Conservation (phyloP, 2,797 vertebrate genomes). For the Alosa sapidissima region DNA sequence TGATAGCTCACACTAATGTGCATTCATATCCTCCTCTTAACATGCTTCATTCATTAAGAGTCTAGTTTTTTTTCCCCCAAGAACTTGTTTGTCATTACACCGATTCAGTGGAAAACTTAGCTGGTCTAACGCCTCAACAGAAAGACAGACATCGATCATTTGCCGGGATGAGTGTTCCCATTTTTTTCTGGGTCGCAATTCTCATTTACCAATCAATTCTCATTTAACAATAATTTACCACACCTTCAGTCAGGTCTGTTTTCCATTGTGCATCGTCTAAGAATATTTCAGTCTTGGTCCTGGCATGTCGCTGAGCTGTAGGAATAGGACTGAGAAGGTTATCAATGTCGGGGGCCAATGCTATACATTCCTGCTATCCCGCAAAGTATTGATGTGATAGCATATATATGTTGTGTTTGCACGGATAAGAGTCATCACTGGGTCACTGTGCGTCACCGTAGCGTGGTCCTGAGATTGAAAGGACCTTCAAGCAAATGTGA, state of each 20-base stretch:
- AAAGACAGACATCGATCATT: not conserved
- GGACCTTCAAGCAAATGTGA: too few relatives aligned
- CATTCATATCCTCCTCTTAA: not conserved
- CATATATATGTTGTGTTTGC: not conserved
- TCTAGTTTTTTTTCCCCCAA: too few relatives aligned
- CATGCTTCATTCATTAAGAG: not conserved
- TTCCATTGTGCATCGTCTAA: constrained; percentile 6
- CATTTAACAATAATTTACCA: not conserved
- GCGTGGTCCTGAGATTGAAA: not conserved
- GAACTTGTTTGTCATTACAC: not conserved
- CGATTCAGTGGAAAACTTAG: not conserved
- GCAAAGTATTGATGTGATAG: not conserved
- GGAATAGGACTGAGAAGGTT: not conserved
- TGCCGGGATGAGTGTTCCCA: not conserved
- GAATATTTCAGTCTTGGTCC: constrained; percentile 22
- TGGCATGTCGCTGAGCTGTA: constrained; percentile 16
- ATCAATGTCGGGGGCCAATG: not conserved
- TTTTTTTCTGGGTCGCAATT: not conserved
- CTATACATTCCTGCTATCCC: not conserved
- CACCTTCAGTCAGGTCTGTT: not conserved
- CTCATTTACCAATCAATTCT: not conserved
- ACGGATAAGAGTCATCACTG: not conserved
- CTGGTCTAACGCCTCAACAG: not conserved
- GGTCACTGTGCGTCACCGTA: not conserved
- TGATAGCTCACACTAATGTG: not conserved